phyloP scores from a whole-genome alignment of 2,888 invertebrate species.

The Terebella lapidaria region DNA sequence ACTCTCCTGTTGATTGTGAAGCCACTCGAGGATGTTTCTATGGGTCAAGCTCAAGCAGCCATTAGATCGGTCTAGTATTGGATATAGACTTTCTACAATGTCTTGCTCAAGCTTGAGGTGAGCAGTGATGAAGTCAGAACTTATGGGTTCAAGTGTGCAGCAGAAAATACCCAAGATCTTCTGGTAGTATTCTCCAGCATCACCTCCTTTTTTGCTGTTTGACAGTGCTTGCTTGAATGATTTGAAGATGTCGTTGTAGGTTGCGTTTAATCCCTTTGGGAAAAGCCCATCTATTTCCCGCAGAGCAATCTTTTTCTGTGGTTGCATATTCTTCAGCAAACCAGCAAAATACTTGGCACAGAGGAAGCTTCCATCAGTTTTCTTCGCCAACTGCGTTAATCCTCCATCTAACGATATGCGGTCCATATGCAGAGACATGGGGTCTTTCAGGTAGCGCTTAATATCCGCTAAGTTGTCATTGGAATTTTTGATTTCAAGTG shows the following conservation, averaged over 20 bases:
- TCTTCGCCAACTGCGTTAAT: conserved; percentile 20
- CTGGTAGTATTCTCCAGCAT: conserved; percentile 8
- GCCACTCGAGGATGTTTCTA: conserved; percentile 17
- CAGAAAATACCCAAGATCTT: conserved; percentile 12
- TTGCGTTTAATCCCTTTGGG: conserved; percentile 16
- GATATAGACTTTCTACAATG: conserved; percentile 9
- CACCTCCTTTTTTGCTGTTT: not conserved
- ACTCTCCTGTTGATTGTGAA: conserved; percentile 15
- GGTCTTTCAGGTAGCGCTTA: conserved; percentile 23
- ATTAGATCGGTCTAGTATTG: conserved; percentile 6
- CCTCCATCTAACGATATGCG: conserved; percentile 29
- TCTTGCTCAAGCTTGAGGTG: conserved; percentile 5
- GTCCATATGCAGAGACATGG: conserved; percentile 22
- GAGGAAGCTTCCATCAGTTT: conserved; percentile 22
- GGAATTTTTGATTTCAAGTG: conserved; percentile 19
- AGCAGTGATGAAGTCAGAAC: not conserved
- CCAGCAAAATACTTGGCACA: conserved; percentile 15
- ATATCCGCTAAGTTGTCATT: conserved; percentile 21
- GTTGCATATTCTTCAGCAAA: conserved; percentile 12
- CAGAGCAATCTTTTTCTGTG: conserved; percentile 16
- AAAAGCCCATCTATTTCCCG: conserved; percentile 21
- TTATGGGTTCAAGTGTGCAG: conserved; percentile 10
- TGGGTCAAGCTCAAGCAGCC: conserved; percentile 13
- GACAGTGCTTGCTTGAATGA: conserved; percentile 6
- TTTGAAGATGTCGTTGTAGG: conserved; percentile 14